A percentile compares a stretch with the other conserved stretches of the same genome.
phyloP scores from a whole-genome alignment of 2,113 vertebrate species.

The Pantherophis guttatus region DNA sequence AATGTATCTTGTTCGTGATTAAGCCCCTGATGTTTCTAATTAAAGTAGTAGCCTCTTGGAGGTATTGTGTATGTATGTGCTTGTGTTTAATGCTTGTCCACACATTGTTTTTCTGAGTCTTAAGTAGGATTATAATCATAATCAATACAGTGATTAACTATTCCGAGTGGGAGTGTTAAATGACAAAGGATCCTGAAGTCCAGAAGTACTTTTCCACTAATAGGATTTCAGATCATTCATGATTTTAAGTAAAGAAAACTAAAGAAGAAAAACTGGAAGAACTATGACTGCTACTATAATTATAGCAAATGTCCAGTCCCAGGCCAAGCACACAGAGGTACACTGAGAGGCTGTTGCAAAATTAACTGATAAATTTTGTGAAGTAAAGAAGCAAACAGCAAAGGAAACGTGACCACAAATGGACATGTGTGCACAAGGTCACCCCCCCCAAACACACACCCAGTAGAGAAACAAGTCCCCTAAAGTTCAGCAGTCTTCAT shows the following conservation, averaged over 20 bases:
- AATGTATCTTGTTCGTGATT: not conserved
- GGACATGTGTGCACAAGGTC: rapidly evolving
- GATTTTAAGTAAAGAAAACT: not conserved
- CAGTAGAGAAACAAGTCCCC: not conserved
- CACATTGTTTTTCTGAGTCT: not conserved
- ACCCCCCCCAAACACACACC: not conserved
- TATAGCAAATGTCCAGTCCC: not conserved
- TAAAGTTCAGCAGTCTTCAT: not conserved
- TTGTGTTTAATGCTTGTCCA: not conserved
- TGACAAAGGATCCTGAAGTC: not conserved
- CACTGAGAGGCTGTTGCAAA: not conserved
- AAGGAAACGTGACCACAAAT: not conserved
- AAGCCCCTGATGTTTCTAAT: not conserved
- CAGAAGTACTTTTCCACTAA: not conserved
- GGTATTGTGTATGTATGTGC: not conserved
- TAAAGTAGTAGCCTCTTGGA: not conserved
- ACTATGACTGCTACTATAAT: not conserved
- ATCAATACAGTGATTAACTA: not conserved
- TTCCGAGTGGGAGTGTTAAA: not conserved
- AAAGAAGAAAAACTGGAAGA: not conserved
- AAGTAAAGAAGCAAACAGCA: not conserved
- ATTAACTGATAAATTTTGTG: not conserved
- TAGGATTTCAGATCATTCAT: not conserved
- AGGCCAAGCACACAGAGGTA: not conserved
- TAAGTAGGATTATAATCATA: not conserved